Evolutionary conservation across 2,888 invertebrate genomes (phyloP), one percentile per base, ranked within the genome.

Genomic region (Conchocele bisecta): DNA sequence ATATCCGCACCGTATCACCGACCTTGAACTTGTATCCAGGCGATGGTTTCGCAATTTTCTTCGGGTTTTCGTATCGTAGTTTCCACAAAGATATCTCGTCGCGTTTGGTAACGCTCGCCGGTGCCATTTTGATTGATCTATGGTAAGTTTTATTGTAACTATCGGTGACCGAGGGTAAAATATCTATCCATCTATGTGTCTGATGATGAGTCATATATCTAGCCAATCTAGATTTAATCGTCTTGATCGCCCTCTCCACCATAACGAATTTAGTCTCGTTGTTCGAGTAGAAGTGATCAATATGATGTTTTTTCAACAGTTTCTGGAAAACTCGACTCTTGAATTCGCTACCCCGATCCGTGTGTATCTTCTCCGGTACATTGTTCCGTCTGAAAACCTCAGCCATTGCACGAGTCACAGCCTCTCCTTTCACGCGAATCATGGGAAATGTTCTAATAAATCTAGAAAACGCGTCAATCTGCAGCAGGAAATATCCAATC

Each of bases 1-100:
- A 60, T 17, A 69, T 56, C 28, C 61, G 39, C 13, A 61, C 68
- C n/a, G 22, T 50, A 28, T 69, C 56, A 2, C 68, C 61, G n/a
- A 61, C 33, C 50, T 56, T 48, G n/a, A 54, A 68, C 24, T 44
- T 29, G 29, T 26, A 61, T 1, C 31, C 1, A 11, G 7, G 15
- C 1, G 1, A 15, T 13, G 26, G 28, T 2, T 24, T 54, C n/a
- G 22, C 39, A 29, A 15, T 24, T 48, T 46, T 54, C 7, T 28
- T n/a, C n/a, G 15, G n/a, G n/a, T 29, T 17, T 13, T 28, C 53
- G 48, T 65, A 57, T 17, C 29, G 29, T 9, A 22, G 41, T 31
- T 26, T 42, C 54, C 56, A 54, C 11, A 54, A 11, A n/a, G 17
- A 29, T 35, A 31, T 22, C 24, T 35, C 33, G 31, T 65, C 35